Percentiles rank a stretch among this genome's conserved stretches.
phyloP scores from a whole-genome alignment of 2,888 invertebrate genomes.

The Diarsia mendica region DNA sequence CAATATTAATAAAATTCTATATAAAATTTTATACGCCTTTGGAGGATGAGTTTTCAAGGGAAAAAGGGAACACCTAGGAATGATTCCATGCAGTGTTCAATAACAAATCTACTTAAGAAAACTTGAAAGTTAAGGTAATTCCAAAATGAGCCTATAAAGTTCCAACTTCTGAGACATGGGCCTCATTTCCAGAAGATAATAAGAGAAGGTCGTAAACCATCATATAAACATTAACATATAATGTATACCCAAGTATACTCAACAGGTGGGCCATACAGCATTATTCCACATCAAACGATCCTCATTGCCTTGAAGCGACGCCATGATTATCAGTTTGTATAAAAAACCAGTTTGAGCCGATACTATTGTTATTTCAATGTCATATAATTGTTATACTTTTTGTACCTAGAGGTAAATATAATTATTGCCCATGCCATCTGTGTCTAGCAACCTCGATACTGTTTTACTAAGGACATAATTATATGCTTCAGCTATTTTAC shows the following conservation, averaged over 20 bases:
- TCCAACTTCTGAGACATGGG: too few species aligned
- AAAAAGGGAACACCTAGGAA: too few species aligned
- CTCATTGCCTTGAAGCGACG: constrained; percentile 34
- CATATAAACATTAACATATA: too few species aligned
- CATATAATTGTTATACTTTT: constrained; percentile 71
- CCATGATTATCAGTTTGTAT: constrained; percentile 50
- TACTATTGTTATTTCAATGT: constrained; percentile 77
- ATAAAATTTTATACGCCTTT: too few species aligned
- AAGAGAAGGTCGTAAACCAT: too few species aligned
- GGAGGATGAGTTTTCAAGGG: too few species aligned
- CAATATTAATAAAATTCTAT: too few species aligned
- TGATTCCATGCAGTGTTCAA: too few species aligned
- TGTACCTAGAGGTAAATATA: constrained; percentile 61
- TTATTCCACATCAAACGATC: constrained; percentile 15
- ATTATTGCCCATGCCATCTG: constrained; percentile 62
- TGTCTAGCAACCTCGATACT: constrained; percentile 59
- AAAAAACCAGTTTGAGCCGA: constrained; percentile 69
- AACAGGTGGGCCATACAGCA: constrained; percentile 3
- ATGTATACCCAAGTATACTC: neutral
- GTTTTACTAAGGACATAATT: constrained; percentile 45
- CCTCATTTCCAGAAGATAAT: too few species aligned
- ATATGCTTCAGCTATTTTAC: constrained; percentile 29
- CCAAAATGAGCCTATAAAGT: too few species aligned
- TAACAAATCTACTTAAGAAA: too few species aligned
- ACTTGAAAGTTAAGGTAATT: too few species aligned